Evolutionary conservation across 2,797 vertebrate species (phyloP).

Genomic region (Chiloscyllium punctatum): DNA sequence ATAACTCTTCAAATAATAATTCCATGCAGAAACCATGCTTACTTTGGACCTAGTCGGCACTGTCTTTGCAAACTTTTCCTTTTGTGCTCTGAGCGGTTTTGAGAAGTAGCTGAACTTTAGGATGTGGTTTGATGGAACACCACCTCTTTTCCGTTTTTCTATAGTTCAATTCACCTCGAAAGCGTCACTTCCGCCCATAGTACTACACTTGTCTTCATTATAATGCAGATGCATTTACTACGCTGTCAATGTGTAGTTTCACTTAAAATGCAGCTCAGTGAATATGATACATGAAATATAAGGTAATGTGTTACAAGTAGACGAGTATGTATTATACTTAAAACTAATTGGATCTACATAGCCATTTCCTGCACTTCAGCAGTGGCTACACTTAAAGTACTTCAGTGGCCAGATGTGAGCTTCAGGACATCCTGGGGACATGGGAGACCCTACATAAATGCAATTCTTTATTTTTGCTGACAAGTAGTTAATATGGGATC

Average conservation of each 20-base stretch:
- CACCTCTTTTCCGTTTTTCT: slow-evolving; percentile 16
- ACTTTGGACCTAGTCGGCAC: neutral
- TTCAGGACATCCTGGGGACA: neutral
- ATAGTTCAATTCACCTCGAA: neutral
- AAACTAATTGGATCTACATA: neutral
- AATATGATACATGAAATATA: neutral
- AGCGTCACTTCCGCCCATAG: neutral
- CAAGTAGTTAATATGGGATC: neutral
- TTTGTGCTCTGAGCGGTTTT: neutral
- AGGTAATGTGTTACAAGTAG: neutral
- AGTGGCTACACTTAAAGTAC: neutral
- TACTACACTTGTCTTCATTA: neutral
- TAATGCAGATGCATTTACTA: neutral
- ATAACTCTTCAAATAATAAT: neutral
- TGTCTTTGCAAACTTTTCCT: neutral
- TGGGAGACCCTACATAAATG: neutral
- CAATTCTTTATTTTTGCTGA: neutral
- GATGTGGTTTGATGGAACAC: slow-evolving; percentile 9
- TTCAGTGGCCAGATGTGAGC: neutral
- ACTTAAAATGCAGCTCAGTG: neutral
- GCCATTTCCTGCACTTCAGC: neutral
- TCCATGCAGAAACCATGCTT: neutral
- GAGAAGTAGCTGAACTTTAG: neutral
- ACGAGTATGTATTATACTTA: neutral
- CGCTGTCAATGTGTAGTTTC: neutral